Conservation (phyloP, 2,888 invertebrate genomes). For the Andrena trimmerana region DNA sequence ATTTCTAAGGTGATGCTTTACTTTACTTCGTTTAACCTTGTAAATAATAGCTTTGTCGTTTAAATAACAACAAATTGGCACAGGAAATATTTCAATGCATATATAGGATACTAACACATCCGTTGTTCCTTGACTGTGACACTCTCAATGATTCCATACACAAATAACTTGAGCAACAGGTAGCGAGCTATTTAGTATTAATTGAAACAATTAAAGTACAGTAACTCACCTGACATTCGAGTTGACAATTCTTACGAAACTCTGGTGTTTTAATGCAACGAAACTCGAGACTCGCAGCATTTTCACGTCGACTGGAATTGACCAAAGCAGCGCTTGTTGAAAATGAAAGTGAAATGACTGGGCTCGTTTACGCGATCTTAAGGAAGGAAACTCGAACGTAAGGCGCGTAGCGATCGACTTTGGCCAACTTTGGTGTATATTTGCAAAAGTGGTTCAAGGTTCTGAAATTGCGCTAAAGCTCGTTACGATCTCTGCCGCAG, state of each 20-base stretch:
- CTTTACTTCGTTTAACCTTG: background rate
- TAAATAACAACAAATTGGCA: too few relatives aligned
- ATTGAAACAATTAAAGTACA: background rate
- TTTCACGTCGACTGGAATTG: background rate
- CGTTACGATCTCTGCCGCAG: too few relatives aligned
- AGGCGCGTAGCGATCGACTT: background rate
- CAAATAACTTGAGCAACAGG: constrained; percentile 12
- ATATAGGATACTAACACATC: too few relatives aligned
- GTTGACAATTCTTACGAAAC: constrained; percentile 65
- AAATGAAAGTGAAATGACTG: background rate
- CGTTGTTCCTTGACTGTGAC: background rate
- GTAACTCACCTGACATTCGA: constrained; percentile 68
- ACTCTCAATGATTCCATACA: background rate
- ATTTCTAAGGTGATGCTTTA: background rate
- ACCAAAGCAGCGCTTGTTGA: background rate
- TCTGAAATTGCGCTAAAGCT: background rate
- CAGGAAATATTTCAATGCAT: too few relatives aligned
- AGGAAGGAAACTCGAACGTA: background rate
- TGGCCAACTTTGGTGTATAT: background rate
- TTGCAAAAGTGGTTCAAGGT: constrained; percentile 26
- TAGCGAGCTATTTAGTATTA: background rate
- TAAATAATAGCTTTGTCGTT: background rate
- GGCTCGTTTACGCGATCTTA: background rate
- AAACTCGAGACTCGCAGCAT: constrained; percentile 65
- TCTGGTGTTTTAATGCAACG: constrained; percentile 58